Evolutionary conservation across 92 coral and sea anemone species (phyloP).

Genomic region (Palythoa caribaeorum): DNA sequence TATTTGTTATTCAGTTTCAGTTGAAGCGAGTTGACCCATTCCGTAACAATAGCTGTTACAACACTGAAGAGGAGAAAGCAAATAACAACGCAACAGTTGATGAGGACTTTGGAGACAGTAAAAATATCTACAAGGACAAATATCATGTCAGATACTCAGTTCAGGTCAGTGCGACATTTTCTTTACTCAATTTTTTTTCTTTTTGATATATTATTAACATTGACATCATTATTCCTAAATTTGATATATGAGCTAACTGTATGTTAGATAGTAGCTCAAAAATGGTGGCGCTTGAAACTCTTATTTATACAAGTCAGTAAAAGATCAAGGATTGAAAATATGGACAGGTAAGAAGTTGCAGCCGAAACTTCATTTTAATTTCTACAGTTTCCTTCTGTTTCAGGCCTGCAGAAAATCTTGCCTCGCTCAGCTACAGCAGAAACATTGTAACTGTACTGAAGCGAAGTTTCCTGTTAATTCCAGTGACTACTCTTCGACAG

Average conservation of each 20-base stretch:
- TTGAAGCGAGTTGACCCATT: constrained; percentile 75
- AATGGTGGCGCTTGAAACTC: no score
- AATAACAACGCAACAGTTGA: neutral
- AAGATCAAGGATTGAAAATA: neutral
- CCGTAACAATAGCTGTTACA: constrained; percentile 72
- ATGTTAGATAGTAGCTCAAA: no score
- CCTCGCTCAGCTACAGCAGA: constrained; percentile 23
- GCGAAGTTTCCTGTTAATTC: constrained; percentile 32
- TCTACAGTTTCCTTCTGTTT: neutral
- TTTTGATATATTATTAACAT: no score
- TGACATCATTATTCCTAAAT: no score
- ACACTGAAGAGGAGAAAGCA: neutral
- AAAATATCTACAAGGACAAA: constrained; percentile 61
- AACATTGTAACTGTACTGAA: constrained; percentile 31
- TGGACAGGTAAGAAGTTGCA: neutral
- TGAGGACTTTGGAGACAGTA: constrained; percentile 1
- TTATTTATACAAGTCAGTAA: neutral
- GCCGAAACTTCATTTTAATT: neutral
- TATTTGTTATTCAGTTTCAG: constrained; percentile 36
- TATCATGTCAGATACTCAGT: constrained; percentile 72
- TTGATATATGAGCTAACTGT: no score
- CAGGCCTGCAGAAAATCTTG: constrained; percentile 45
- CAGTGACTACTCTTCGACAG: neutral
- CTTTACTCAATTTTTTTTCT: no score
- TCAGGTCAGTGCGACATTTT: constrained; percentile 50